Evolutionary conservation across 2,797 vertebrate species (phyloP).

Genomic region (Sebastiscus tertius): DNA sequence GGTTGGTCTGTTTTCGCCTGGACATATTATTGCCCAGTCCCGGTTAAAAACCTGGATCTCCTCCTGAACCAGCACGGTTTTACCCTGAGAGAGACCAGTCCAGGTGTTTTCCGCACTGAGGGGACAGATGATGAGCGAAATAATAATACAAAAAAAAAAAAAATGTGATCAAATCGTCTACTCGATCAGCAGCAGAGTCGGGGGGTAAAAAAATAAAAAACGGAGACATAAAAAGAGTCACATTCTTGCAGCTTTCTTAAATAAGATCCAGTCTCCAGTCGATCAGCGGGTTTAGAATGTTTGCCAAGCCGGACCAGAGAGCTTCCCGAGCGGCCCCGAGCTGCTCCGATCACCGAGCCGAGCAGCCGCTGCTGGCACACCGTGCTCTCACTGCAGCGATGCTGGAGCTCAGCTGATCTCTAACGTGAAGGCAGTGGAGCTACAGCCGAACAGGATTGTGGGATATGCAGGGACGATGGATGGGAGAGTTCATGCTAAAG

Average conservation of each 20-base stretch:
- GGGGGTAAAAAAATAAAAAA: constrained; percentile 12
- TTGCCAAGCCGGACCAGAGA: constrained; percentile 46
- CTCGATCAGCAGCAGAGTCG: neutral
- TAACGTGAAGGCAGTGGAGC: constrained; percentile 37
- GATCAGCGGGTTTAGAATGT: constrained; percentile 23
- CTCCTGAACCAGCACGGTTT: constrained; percentile 57
- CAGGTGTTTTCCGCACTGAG: constrained; percentile 56
- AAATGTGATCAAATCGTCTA: neutral
- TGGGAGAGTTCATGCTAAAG: constrained; percentile 43
- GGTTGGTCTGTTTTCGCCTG: constrained; percentile 98
- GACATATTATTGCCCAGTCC: constrained; percentile 91
- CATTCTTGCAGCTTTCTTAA: constrained; percentile 49
- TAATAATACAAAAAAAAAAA: constrained; percentile 1
- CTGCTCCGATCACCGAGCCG: constrained; percentile 62
- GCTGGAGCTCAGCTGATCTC: constrained; percentile 75
- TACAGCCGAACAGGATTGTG: constrained; percentile 75
- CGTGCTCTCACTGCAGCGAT: constrained; percentile 71
- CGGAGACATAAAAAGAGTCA: constrained; percentile 34
- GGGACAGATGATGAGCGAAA: constrained; percentile 30
- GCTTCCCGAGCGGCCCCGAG: constrained; percentile 63
- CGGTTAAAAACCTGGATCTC: constrained; percentile 59
- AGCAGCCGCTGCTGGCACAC: constrained; percentile 42
- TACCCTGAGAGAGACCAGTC: constrained; percentile 34
- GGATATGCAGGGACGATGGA: constrained; percentile 58
- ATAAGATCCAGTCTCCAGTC: constrained; percentile 13